Evolutionary conservation across 2,888 invertebrate genomes (phyloP).

Genomic region (Watsonalla cultraria): DNA sequence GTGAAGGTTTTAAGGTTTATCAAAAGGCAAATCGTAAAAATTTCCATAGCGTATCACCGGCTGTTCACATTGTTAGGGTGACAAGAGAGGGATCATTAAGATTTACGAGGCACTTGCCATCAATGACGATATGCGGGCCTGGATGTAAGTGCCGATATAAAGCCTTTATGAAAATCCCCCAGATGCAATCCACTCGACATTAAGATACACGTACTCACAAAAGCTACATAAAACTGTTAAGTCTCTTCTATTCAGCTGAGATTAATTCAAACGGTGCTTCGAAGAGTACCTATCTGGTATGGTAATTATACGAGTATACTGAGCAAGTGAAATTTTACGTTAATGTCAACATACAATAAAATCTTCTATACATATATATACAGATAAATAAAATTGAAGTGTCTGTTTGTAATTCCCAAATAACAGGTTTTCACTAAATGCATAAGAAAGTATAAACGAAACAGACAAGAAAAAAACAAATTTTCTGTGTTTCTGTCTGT

Average conservation of each 20-base stretch:
- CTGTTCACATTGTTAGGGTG: slow-evolving; percentile 17
- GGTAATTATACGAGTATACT: background rate
- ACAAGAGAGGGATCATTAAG: slow-evolving; percentile 37
- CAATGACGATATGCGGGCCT: slow-evolving; percentile 37
- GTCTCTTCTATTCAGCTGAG: background rate
- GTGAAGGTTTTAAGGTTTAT: background rate
- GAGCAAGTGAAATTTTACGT: background rate
- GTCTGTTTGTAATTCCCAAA: too few species aligned
- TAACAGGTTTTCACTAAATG: too few species aligned
- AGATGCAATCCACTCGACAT: slow-evolving; percentile 25
- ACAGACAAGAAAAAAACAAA: too few species aligned
- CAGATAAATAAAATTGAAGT: too few species aligned
- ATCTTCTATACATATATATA: too few species aligned
- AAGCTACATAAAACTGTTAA: slow-evolving; percentile 22
- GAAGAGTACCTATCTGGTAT: background rate
- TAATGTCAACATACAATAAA: too few species aligned
- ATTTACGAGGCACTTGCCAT: slow-evolving; percentile 50
- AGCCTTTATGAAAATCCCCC: slow-evolving; percentile 36
- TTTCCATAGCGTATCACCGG: slow-evolving; percentile 23
- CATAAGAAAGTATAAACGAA: too few species aligned
- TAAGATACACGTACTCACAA: slow-evolving; percentile 15
- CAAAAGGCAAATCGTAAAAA: slow-evolving; percentile 4
- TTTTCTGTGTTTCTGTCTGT: too few species aligned
- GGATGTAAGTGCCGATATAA: slow-evolving; percentile 32
- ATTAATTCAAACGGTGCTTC: background rate